phyloP scores from a whole-genome alignment of 2,113 vertebrate species.

The Pollachius pollachius region DNA sequence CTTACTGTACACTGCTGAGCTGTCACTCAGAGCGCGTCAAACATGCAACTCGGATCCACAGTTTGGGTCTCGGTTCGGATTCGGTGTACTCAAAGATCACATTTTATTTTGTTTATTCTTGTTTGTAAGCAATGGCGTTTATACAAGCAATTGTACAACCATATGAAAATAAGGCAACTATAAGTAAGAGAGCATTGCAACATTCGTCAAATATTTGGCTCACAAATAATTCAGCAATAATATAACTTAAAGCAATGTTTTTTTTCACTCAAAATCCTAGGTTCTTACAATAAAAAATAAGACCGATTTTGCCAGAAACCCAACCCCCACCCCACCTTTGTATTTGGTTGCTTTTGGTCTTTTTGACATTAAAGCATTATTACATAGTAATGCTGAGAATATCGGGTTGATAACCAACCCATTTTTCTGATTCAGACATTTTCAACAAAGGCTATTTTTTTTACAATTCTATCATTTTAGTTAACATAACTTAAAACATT shows the following conservation, averaged over 20 bases:
- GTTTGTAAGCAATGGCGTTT: constrained; percentile 44
- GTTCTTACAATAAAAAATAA: no score
- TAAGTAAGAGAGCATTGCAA: constrained; percentile 49
- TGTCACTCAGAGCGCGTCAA: constrained; percentile 34
- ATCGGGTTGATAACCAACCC: constrained; percentile 10
- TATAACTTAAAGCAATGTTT: constrained; percentile 35
- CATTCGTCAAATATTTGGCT: constrained; percentile 41
- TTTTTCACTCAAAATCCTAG: not conserved
- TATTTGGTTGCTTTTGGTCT: no score
- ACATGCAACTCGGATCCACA: not conserved
- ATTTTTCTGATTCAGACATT: no score
- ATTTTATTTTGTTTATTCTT: constrained; percentile 49
- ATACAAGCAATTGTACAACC: constrained; percentile 31
- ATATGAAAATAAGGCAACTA: constrained; percentile 62
- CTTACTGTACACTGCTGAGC: constrained; percentile 72
- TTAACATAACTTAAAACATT: constrained; percentile 30
- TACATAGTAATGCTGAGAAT: not conserved
- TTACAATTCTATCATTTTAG: no score
- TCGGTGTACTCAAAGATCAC: not conserved
- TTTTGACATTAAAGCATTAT: not conserved
- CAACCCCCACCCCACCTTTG: no score
- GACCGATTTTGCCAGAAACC: no score
- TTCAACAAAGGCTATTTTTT: no score
- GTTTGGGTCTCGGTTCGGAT: not conserved
- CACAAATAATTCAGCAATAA: constrained; percentile 36